Evolutionary conservation across 2,888 invertebrate genomes (phyloP).

Genomic region (Cephus runcator): DNA sequence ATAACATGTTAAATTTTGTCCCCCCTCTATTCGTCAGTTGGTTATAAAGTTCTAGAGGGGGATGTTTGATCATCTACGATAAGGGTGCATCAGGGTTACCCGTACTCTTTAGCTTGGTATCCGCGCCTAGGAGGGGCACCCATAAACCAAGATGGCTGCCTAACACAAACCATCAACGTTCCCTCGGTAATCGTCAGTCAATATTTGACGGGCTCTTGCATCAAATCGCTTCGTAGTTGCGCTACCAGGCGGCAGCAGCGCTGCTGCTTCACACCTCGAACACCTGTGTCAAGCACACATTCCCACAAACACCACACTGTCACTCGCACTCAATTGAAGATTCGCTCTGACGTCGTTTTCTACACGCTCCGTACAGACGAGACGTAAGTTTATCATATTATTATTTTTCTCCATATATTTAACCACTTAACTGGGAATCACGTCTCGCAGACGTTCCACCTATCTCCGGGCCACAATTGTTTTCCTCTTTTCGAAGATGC

Average conservation of each 20-base stretch:
- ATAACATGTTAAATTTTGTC: background rate
- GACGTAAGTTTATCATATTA: conserved; percentile 1
- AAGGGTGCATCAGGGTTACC: background rate
- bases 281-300: conserved; percentile 11
- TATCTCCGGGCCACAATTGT: too few relatives aligned
- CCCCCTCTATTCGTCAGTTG: background rate
- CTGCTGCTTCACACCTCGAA: conserved; percentile 27
- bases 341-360: background rate
- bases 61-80: background rate
- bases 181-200: conserved; percentile 30
- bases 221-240: conserved; percentile 43
- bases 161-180: conserved; percentile 1
- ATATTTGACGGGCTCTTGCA: conserved; percentile 40
- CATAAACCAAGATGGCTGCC: conserved; percentile 26
- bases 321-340: background rate
- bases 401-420: background rate
- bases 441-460: too few relatives aligned
- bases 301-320: conserved; percentile 10
- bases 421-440: too few relatives aligned
- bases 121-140: background rate
- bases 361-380: conserved; percentile 2
- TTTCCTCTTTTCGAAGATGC: too few relatives aligned
- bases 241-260: conserved; percentile 56
- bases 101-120: background rate
- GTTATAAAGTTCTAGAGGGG: background rate